Percentiles rank a stretch among this genome's conserved stretches.
phyloP scores from a whole-genome alignment of 2,113 vertebrate genomes.

The Dicrurus megarhynchus region DNA sequence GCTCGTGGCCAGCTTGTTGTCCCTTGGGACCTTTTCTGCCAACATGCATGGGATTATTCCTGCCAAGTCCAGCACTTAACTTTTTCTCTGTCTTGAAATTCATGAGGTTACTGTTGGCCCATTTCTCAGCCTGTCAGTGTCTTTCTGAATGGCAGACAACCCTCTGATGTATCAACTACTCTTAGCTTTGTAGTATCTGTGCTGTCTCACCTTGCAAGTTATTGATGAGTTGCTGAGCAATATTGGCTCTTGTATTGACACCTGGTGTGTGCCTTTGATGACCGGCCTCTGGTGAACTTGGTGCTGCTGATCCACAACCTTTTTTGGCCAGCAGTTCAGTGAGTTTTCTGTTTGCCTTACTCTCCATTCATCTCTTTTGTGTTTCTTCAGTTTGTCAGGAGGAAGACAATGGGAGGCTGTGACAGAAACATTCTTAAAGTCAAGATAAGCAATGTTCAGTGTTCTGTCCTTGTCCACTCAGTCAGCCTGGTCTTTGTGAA shows the following conservation, averaged over 20 bases:
- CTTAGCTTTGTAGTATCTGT: background rate
- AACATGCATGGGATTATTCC: background rate
- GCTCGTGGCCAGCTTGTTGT: rapidly evolving
- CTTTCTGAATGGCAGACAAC: background rate
- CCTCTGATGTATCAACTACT: background rate
- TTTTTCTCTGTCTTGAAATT: background rate
- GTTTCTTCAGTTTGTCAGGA: background rate
- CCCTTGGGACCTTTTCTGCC: background rate
- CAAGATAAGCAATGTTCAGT: background rate
- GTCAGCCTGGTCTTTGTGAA: background rate
- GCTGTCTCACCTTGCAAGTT: background rate
- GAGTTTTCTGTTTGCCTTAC: background rate
- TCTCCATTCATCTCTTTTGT: background rate
- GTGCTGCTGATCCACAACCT: background rate
- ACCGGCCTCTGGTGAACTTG: background rate
- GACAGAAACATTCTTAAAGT: background rate
- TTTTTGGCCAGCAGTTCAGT: background rate
- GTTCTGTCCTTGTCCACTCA: background rate
- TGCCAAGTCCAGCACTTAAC: background rate
- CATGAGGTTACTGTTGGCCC: background rate
- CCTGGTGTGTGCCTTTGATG: background rate
- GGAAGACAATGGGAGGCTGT: background rate
- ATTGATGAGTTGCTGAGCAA: background rate
- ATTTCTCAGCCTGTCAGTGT: background rate
- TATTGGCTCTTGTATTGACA: background rate